Percentiles rank a stretch among this genome's conserved stretches.
Conservation (phyloP, 2,113 vertebrate species). For the Excalfactoria chinensis region DNA sequence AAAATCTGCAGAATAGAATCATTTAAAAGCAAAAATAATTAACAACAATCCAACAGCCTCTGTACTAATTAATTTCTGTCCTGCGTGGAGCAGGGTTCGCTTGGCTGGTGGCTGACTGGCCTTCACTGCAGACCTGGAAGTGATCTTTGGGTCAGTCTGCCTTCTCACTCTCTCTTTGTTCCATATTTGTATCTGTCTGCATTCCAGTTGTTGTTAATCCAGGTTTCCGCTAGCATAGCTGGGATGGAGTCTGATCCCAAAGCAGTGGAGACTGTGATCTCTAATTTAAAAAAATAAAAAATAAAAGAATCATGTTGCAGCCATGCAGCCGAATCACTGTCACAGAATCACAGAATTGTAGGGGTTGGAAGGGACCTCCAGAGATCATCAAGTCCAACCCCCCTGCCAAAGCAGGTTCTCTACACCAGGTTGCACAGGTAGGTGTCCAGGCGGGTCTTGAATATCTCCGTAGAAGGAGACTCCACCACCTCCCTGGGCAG, state of each 20-base stretch:
- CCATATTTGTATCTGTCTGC: slow-evolving; percentile 1
- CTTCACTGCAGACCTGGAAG: not conserved
- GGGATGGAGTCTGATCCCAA: not conserved
- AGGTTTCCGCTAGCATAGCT: not conserved
- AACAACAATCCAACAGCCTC: not conserved
- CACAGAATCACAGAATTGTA: too few species aligned
- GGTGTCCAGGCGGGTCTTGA: too few species aligned
- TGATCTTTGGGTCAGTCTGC: not conserved
- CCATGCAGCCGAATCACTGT: not conserved
- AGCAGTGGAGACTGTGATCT: not conserved
- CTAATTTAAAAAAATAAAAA: not conserved
- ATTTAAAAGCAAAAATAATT: not conserved
- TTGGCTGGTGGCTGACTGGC: not conserved
- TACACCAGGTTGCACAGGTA: too few species aligned
- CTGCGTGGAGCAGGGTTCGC: not conserved
- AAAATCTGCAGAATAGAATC: not conserved
- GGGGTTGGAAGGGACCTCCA: too few species aligned
- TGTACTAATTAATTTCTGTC: not conserved
- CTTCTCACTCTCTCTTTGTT: slow-evolving; percentile 15
- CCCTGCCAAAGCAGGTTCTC: too few species aligned
- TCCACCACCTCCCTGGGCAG: too few species aligned
- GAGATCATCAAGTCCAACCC: too few species aligned
- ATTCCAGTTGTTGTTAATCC: slow-evolving; percentile 27
- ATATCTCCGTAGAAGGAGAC: too few species aligned
- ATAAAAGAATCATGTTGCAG: not conserved